These are phyloP conservation scores for Opisthocomus hoazin DNA, from an alignment of 2,113 vertebrate species.

Conservation along the genomic window DNA sequence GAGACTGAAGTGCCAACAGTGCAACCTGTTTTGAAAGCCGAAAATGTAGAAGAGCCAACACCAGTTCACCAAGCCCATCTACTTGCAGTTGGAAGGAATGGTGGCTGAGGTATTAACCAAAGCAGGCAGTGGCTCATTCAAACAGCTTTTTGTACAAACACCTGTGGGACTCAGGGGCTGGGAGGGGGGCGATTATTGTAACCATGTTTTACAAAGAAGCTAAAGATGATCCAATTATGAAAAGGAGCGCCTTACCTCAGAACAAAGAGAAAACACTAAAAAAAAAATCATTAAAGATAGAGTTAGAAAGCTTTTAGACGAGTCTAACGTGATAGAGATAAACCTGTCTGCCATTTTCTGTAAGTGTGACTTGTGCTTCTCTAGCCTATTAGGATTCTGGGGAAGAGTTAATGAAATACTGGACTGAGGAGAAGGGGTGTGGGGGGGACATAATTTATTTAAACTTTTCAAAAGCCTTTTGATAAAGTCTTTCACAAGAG, in stretches of 20 bases:
- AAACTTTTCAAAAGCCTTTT: conserved; percentile 65
- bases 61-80: not conserved
- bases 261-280: not conserved
- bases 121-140: not conserved
- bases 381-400: conserved; percentile 31
- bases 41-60: not conserved
- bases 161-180: not conserved
- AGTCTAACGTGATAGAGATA: not conserved
- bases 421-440: not conserved
- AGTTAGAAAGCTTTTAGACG: conserved; percentile 41
- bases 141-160: not conserved
- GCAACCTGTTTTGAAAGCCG: not conserved
- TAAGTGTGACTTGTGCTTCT: not conserved
- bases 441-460: conserved; percentile 45
- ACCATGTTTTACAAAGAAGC: not conserved
- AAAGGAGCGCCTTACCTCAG: not conserved
- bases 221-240: conserved; percentile 41
- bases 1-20: not conserved
- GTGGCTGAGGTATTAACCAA: not conserved
- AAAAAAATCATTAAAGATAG: conserved; percentile 26
- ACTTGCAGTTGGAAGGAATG: no score
- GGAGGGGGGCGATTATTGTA: not conserved
- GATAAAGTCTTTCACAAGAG: conserved; percentile 59
- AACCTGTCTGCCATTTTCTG: not conserved
- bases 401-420: conserved; percentile 47